phyloP scores from a whole-genome alignment of 2,797 vertebrate genomes.

The Sebastes hubbsi region DNA sequence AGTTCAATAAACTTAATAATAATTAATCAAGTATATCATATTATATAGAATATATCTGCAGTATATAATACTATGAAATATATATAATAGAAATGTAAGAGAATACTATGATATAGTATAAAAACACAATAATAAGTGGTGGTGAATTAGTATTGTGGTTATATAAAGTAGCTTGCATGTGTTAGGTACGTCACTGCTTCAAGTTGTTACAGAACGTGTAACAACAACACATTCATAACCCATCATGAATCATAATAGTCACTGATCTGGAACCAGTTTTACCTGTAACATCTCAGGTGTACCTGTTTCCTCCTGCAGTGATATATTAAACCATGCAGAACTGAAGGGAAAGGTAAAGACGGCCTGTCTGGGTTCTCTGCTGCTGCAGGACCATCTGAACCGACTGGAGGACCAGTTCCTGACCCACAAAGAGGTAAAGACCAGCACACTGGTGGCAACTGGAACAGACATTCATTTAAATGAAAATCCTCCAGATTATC shows the following conservation, averaged over 20 bases:
- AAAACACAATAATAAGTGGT: not conserved
- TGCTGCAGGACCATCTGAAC: slow-evolving; percentile 14
- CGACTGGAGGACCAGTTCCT: slow-evolving; percentile 59
- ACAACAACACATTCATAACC: not conserved
- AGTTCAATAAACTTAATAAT: no score
- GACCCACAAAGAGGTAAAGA: slow-evolving; percentile 49
- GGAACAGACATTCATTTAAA: not conserved
- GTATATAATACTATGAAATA: no score
- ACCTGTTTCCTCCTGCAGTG: slow-evolving; percentile 73
- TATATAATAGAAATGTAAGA: no score
- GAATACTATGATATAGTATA: not conserved
- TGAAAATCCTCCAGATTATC: no score
- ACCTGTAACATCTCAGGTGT: not conserved
- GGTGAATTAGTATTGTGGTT: not conserved
- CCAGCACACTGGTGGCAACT: not conserved
- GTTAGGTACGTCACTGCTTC: not conserved
- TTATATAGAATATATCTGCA: no score
- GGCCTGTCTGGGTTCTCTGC: slow-evolving; percentile 72
- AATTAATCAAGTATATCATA: no score
- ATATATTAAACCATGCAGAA: slow-evolving; percentile 81
- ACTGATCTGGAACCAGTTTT: not conserved
- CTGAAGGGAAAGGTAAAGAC: slow-evolving; percentile 79
- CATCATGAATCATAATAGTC: not conserved
- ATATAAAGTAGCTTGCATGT: not conserved
- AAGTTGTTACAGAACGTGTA: not conserved